Evolutionary conservation across 2,888 invertebrate genomes (phyloP).

Genomic region (Cetonia aurata): DNA sequence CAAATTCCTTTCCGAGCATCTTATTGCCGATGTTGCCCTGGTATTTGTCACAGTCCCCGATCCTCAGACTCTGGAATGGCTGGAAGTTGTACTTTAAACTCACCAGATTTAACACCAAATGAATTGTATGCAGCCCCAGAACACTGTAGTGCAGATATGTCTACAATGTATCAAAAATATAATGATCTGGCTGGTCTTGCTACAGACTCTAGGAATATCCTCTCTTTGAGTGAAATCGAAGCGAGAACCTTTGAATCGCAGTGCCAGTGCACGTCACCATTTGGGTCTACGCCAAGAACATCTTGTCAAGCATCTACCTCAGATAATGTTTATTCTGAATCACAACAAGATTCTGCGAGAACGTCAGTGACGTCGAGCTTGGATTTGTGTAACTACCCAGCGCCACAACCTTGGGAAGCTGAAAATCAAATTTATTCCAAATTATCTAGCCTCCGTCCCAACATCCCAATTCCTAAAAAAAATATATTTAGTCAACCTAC

Average conservation of each 20-base stretch:
- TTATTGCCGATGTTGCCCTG: conserved; percentile 45
- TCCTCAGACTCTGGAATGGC: conserved; percentile 90
- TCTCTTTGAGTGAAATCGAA: conserved; percentile 71
- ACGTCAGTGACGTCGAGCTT: conserved; percentile 69
- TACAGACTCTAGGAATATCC: conserved; percentile 56
- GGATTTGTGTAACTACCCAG: conserved; percentile 63
- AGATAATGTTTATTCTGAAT: conserved; percentile 70
- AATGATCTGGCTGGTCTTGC: conserved; percentile 51
- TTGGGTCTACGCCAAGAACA: conserved; percentile 79
- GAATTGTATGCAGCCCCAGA: conserved; percentile 54
- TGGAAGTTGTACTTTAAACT: conserved; percentile 82
- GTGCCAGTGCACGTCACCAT: conserved; percentile 80
- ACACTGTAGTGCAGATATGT: conserved; percentile 57
- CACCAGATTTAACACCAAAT: conserved; percentile 72
- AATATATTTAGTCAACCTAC: conserved; percentile 65
- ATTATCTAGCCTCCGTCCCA: conserved; percentile 59
- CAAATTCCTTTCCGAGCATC: conserved; percentile 9
- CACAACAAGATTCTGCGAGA: conserved; percentile 67
- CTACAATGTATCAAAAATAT: conserved; percentile 56
- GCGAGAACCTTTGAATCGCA: conserved; percentile 76
- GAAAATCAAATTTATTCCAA: conserved; percentile 69
- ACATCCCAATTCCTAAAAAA: conserved; percentile 59
- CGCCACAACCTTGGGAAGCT: conserved; percentile 66
- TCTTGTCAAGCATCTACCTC: conserved; percentile 74
- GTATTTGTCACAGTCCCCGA: conserved; percentile 70